Conservation (phyloP, 2,888 invertebrate species). For the Hydrotaea cyrtoneurina region DNA sequence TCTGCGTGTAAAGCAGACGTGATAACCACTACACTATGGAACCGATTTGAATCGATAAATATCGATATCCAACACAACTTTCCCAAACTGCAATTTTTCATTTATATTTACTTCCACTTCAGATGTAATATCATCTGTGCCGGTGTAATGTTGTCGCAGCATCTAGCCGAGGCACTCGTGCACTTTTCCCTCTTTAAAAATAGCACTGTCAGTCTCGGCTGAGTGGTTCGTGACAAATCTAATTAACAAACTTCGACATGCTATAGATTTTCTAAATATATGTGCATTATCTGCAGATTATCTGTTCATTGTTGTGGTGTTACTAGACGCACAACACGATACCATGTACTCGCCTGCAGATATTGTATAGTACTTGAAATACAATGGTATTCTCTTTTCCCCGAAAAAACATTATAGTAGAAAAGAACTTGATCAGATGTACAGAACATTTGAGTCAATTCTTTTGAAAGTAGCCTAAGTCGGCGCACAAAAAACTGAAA, state of each 20-base stretch:
- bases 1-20: slow-evolving; percentile 82
- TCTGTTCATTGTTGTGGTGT: background rate
- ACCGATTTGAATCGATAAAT: slow-evolving; percentile 69
- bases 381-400: too few relatives aligned
- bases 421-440: too few relatives aligned
- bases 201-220: background rate
- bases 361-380: too few relatives aligned
- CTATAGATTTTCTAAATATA: slow-evolving; percentile 18
- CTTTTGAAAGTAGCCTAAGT: too few relatives aligned
- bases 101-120: background rate
- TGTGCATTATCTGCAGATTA: background rate
- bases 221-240: background rate
- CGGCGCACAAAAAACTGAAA: too few relatives aligned
- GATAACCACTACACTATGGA: slow-evolving; percentile 82
- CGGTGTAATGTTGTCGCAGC: background rate
- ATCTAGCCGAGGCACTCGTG: background rate
- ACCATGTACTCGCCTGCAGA: background rate
- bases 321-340: background rate
- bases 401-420: too few relatives aligned
- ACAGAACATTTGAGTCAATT: too few relatives aligned
- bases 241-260: slow-evolving; percentile 18
- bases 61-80: background rate
- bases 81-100: background rate
- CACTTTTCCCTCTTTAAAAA: slow-evolving; percentile 5
- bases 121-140: slow-evolving; percentile 18